Conservation (phyloP, 2,888 invertebrate species). For the Baccha elongata region DNA sequence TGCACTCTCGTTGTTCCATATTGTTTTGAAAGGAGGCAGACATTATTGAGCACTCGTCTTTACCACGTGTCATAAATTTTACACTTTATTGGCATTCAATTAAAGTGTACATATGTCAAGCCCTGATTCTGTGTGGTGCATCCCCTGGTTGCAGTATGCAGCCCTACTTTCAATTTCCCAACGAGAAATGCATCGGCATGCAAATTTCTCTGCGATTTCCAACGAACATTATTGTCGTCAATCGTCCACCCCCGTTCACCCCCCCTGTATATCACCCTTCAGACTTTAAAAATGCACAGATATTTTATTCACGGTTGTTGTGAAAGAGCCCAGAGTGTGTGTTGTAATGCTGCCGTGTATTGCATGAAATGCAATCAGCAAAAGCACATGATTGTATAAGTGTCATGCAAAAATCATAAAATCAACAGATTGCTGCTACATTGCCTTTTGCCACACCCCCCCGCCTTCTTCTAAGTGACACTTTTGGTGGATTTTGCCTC, state of each 20-base stretch:
- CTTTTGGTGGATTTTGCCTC: constrained; percentile 51
- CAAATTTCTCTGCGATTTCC: constrained; percentile 3
- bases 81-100: constrained; percentile 1
- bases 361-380: background rate
- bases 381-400: constrained; percentile 35
- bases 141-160: background rate
- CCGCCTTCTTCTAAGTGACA: constrained; percentile 38
- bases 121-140: background rate
- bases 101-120: background rate
- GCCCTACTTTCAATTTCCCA: constrained; percentile 13
- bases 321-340: background rate
- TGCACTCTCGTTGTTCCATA: too few species aligned
- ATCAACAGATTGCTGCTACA: constrained; percentile 62
- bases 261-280: background rate
- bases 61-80: background rate
- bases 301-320: background rate
- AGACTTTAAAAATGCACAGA: background rate
- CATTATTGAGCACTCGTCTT: background rate
- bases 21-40: background rate
- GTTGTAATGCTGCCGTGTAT: background rate
- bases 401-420: constrained; percentile 61
- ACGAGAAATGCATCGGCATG: background rate
- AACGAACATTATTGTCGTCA: background rate
- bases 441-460: background rate
- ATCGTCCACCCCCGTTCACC: background rate